Percentiles rank a stretch among this genome's conserved stretches.
Conservation (phyloP, 2,888 invertebrate genomes). For the Rutpela maculata region DNA sequence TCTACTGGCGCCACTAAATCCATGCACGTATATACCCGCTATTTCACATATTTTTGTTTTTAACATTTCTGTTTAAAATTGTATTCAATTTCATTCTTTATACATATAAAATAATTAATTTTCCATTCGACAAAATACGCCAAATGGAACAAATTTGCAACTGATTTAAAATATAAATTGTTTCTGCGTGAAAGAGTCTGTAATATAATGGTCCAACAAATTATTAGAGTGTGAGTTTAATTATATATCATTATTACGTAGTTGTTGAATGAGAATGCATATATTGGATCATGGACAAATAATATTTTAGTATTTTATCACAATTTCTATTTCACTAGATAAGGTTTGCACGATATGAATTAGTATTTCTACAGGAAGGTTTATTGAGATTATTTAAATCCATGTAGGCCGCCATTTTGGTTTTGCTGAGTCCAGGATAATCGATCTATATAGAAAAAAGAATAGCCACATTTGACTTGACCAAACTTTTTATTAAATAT, state of each 20-base stretch:
- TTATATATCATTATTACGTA: conserved; percentile 17
- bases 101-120: conserved; percentile 48
- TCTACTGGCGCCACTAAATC: too few relatives aligned
- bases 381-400: too few relatives aligned
- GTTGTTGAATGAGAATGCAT: neutral
- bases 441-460: too few relatives aligned
- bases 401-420: too few relatives aligned
- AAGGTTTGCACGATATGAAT: too few relatives aligned
- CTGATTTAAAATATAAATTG: conserved; percentile 49
- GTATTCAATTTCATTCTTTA: conserved; percentile 41
- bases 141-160: conserved; percentile 44
- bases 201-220: conserved; percentile 44
- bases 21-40: neutral
- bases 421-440: too few relatives aligned
- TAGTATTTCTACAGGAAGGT: too few relatives aligned
- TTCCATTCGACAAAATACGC: conserved; percentile 39
- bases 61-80: neutral
- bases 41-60: neutral
- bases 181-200: conserved; percentile 39
- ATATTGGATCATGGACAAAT: neutral
- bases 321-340: too few relatives aligned
- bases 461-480: too few relatives aligned
- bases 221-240: conserved; percentile 38
- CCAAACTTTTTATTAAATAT: too few relatives aligned
- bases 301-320: too few relatives aligned